These are phyloP conservation scores for Melangyna quadrimaculata DNA, from an alignment of 2,888 invertebrate genomes.

Conservation along the genomic window DNA sequence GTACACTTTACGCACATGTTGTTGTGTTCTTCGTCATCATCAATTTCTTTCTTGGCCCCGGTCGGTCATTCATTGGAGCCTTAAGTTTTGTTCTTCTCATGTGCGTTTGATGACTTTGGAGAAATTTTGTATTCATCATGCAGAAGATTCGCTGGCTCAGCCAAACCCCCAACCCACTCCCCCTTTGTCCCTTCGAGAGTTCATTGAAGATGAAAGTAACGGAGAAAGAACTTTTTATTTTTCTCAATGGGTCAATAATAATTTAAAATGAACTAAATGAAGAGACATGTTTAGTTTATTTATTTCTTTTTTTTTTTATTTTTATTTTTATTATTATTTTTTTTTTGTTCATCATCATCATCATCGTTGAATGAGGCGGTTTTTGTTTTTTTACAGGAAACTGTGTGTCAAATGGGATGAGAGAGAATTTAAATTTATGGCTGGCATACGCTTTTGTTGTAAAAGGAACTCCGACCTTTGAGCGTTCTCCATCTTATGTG, in stretches of 20 bases:
- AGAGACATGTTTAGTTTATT: not conserved
- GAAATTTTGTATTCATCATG: conserved; percentile 35
- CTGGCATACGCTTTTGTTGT: not conserved
- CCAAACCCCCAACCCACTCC: not conserved
- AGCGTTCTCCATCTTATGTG: not conserved
- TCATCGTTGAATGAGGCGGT: conserved; percentile 29
- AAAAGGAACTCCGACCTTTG: conserved; percentile 28
- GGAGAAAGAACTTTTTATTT: conserved; percentile 32
- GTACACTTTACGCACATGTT: conserved; percentile 50
- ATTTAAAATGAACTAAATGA: conserved; percentile 40
- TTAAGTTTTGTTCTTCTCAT: conserved; percentile 19
- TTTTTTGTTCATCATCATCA: conserved; percentile 27
- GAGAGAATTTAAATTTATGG: conserved; percentile 50
- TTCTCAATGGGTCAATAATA: conserved; percentile 63
- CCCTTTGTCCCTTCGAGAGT: not conserved
- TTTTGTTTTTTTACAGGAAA: conserved; percentile 58
- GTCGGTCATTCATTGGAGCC: not conserved
- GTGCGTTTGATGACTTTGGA: conserved; percentile 38
- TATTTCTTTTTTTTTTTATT: not conserved
- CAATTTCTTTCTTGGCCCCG: conserved; percentile 4
- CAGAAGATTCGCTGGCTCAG: not conserved
- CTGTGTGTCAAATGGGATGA: conserved; percentile 48
- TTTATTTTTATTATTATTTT: not conserved
- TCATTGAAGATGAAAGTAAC: conserved; percentile 54
- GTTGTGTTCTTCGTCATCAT: conserved; percentile 35